phyloP scores from a whole-genome alignment of 1,140 invertebrate genomes.

The Drosophila ohnishii region DNA sequence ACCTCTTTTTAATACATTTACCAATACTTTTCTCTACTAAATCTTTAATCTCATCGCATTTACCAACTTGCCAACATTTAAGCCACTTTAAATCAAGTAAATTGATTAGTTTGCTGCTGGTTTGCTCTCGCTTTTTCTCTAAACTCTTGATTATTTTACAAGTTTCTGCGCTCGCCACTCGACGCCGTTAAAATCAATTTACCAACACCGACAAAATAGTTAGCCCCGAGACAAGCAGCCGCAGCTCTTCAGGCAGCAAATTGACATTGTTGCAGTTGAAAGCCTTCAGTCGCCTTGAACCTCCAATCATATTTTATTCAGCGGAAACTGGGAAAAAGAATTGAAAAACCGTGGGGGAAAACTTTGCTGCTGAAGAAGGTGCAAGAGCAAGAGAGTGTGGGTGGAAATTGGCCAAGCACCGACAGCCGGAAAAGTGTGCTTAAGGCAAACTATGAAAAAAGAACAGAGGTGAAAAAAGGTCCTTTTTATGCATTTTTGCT shows the following conservation, averaged over 20 bases:
- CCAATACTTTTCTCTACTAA: neutral
- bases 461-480: conserved; percentile 6
- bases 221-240: conserved; percentile 29
- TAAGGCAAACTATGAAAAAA: conserved; percentile 6
- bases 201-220: conserved; percentile 34
- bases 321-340: conserved; percentile 30
- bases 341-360: conserved; percentile 27
- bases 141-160: conserved; percentile 43
- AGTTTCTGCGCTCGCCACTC: conserved; percentile 15
- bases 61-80: neutral
- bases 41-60: neutral
- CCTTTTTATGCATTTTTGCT: conserved; percentile 31
- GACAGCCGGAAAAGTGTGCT: conserved; percentile 25
- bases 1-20: neutral
- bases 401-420: conserved; percentile 20
- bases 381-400: neutral
- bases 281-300: conserved; percentile 47
- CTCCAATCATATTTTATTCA: conserved; percentile 57
- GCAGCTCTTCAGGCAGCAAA: conserved; percentile 44
- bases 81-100: conserved; percentile 4
- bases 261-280: conserved; percentile 52
- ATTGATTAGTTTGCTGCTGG: conserved; percentile 19
- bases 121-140: conserved; percentile 4
- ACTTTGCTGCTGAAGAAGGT: conserved; percentile 21
- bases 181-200: conserved; percentile 40